These are phyloP conservation scores for Asteroscopus sphinx DNA, from an alignment of 2,888 invertebrate species.

Conservation along the genomic window DNA sequence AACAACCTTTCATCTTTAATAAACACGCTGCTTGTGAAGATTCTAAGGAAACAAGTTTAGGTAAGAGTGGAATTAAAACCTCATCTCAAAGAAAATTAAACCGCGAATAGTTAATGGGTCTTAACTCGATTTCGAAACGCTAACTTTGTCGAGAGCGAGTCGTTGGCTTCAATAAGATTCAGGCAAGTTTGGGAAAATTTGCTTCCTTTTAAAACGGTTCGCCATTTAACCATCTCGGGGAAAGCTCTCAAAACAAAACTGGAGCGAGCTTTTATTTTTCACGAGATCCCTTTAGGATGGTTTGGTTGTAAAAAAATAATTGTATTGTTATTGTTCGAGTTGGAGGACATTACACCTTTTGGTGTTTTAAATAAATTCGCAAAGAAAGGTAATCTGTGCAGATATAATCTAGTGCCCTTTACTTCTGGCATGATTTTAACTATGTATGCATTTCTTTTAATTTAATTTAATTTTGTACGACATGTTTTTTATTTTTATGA, in stretches of 20 bases:
- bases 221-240: constrained; percentile 67
- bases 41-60: constrained; percentile 67
- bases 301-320: constrained; percentile 61
- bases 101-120: constrained; percentile 85
- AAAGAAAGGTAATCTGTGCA: constrained; percentile 34
- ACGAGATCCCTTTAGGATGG: constrained; percentile 56
- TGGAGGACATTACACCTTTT: constrained; percentile 55
- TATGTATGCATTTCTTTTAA: too few relatives aligned
- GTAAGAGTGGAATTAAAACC: constrained; percentile 80
- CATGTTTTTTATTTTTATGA: too few relatives aligned
- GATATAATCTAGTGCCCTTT: too few relatives aligned
- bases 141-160: constrained; percentile 81
- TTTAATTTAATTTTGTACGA: too few relatives aligned
- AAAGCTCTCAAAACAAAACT: constrained; percentile 65
- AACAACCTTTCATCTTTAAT: constrained; percentile 68
- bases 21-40: constrained; percentile 65
- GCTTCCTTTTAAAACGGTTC: constrained; percentile 74
- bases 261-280: constrained; percentile 59
- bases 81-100: constrained; percentile 83
- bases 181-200: constrained; percentile 79
- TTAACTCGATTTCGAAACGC: constrained; percentile 84
- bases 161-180: constrained; percentile 83
- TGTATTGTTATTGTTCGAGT: constrained; percentile 66
- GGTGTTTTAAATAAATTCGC: constrained; percentile 39
- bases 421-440: too few relatives aligned